phyloP scores from a whole-genome alignment of 2,888 invertebrate genomes.

The Drosophila pseudotalamancana region DNA sequence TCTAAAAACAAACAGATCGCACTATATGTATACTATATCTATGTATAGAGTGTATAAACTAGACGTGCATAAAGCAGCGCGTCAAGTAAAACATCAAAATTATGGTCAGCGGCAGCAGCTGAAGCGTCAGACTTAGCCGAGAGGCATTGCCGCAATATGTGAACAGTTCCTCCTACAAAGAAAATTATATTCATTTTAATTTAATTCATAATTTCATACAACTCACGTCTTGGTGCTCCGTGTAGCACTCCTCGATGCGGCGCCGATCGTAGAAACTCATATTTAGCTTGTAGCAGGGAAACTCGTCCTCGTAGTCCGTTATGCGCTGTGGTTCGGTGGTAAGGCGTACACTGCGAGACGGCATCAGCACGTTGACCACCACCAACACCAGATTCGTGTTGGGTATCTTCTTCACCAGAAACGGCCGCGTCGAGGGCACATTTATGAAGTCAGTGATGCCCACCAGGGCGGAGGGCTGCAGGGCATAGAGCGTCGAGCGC shows the following conservation, averaged over 20 bases:
- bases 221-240: slow-evolving; percentile 89
- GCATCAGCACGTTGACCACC: slow-evolving; percentile 87
- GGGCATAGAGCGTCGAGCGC: slow-evolving; percentile 88
- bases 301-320: slow-evolving; percentile 85
- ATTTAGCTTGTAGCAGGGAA: slow-evolving; percentile 91
- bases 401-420: slow-evolving; percentile 89
- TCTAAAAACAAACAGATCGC: slow-evolving; percentile 60
- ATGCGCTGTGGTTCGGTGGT: slow-evolving; percentile 85
- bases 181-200: neutral
- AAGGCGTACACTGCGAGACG: slow-evolving; percentile 84
- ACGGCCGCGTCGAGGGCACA: slow-evolving; percentile 86
- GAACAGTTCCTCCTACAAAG: slow-evolving; percentile 78
- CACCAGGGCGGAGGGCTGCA: slow-evolving; percentile 86
- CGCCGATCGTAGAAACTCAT: slow-evolving; percentile 89
- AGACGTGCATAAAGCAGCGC: slow-evolving; percentile 72
- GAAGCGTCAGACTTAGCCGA: slow-evolving; percentile 57
- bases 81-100: slow-evolving; percentile 75
- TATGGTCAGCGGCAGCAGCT: slow-evolving; percentile 70
- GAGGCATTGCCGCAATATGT: slow-evolving; percentile 83
- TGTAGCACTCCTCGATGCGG: slow-evolving; percentile 90
- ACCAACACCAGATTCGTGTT: slow-evolving; percentile 92
- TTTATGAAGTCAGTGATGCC: slow-evolving; percentile 84
- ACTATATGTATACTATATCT: slow-evolving; percentile 55
- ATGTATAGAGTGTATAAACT: slow-evolving; percentile 51
- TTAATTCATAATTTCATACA: neutral